A percentile compares a stretch with the other conserved stretches of the same genome.
phyloP scores from a whole-genome alignment of 2,888 invertebrate genomes.

The Callyntrura guangdongensis region DNA sequence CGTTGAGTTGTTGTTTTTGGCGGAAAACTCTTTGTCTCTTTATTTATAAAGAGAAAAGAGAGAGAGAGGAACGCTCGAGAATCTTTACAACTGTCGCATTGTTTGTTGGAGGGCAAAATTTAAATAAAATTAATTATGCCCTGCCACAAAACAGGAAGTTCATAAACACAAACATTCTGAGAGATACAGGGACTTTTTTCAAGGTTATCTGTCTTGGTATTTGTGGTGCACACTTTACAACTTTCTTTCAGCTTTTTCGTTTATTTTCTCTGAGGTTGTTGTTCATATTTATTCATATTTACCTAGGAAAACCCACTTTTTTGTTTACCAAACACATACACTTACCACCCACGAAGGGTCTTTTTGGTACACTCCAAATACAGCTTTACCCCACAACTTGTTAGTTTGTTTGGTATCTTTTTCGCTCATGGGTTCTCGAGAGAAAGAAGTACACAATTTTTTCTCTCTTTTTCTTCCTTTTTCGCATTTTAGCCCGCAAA shows the following conservation, averaged over 20 bases:
- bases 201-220: neutral
- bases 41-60: neutral
- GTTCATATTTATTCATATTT: constrained; percentile 41
- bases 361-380: too few relatives aligned
- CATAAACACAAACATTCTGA: neutral
- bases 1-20: too few relatives aligned
- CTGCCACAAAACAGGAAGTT: constrained; percentile 6
- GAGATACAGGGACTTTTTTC: neutral
- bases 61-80: neutral
- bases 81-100: neutral
- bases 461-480: neutral
- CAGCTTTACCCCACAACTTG: too few relatives aligned
- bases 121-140: constrained; percentile 45
- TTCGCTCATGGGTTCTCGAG: neutral
- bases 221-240: neutral
- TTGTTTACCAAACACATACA: constrained; percentile 21
- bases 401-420: neutral
- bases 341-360: neutral
- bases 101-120: constrained; percentile 32
- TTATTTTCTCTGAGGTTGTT: neutral
- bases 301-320: neutral
- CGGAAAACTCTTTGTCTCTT: neutral
- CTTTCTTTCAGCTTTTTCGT: neutral
- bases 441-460: neutral
- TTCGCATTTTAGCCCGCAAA: neutral